Evolutionary conservation across 2,888 invertebrate species (phyloP).

Genomic region (Taphrorychus bicolor): DNA sequence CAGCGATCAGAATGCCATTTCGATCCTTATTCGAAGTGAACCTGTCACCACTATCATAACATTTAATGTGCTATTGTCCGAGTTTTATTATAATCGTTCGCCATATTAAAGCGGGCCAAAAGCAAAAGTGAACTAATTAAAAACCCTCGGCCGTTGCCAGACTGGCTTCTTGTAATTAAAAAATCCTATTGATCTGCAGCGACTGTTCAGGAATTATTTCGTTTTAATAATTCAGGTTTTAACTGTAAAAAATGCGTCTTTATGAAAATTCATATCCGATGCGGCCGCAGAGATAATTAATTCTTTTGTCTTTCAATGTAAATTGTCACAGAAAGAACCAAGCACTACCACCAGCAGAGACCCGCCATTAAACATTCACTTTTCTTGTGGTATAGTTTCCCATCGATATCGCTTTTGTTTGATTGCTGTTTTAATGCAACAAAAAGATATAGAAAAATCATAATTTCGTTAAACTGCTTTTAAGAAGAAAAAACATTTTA

Average conservation of each 20-base stretch:
- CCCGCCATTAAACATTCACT: neutral
- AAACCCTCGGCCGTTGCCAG: constrained; percentile 26
- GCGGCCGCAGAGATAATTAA: constrained; percentile 23
- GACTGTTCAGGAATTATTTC: constrained; percentile 29
- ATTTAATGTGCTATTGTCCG: constrained; percentile 58
- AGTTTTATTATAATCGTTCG: constrained; percentile 50
- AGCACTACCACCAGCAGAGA: constrained; percentile 11
- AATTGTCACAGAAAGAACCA: constrained; percentile 11
- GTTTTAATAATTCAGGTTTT: constrained; percentile 22
- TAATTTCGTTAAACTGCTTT: neutral
- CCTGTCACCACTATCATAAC: constrained; percentile 56
- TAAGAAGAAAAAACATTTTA: neutral
- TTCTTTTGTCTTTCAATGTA: constrained; percentile 29
- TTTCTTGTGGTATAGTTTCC: neutral
- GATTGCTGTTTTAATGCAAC: too few relatives aligned
- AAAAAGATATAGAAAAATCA: too few relatives aligned
- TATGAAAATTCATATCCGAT: constrained; percentile 34
- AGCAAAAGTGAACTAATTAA: constrained; percentile 49
- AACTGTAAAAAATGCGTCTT: constrained; percentile 25
- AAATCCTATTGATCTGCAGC: constrained; percentile 32
- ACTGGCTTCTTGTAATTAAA: constrained; percentile 24
- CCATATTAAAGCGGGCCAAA: constrained; percentile 50
- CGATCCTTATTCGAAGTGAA: constrained; percentile 51
- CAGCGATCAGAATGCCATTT: constrained; percentile 50
- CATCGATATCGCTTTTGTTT: too few relatives aligned